These are phyloP conservation scores for Ifrita kowaldi DNA, from an alignment of 2,113 vertebrate species.

Conservation along the genomic window DNA sequence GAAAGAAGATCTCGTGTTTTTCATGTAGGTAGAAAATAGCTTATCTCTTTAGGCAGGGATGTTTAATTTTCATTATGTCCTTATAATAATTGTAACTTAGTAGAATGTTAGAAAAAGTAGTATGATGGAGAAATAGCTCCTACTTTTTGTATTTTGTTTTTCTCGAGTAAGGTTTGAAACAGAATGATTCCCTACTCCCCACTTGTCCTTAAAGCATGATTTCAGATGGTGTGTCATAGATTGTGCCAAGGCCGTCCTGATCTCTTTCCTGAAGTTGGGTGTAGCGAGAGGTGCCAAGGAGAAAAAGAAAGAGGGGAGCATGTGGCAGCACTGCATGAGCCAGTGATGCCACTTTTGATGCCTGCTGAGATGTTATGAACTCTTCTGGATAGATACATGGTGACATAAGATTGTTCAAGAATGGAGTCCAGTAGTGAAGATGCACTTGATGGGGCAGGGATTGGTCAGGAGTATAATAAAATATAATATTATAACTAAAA, in stretches of 20 bases:
- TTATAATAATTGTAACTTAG: background rate
- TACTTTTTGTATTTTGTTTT: background rate
- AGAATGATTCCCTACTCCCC: background rate
- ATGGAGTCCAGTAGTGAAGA: background rate
- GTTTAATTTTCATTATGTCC: background rate
- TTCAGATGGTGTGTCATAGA: background rate
- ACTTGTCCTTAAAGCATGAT: background rate
- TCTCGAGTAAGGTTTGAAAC: background rate
- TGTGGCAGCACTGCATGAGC: background rate
- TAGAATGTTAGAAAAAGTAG: background rate
- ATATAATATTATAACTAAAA: background rate
- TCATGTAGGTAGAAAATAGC: background rate
- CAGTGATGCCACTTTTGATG: background rate
- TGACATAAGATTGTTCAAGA: background rate
- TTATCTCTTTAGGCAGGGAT: background rate
- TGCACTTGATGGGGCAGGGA: background rate
- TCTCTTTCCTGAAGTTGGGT: background rate
- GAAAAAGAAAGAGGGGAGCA: background rate
- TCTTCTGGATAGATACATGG: background rate
- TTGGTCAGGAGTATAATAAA: background rate
- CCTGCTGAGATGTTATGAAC: background rate
- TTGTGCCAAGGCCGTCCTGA: background rate
- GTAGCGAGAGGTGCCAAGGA: background rate
- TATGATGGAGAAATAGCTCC: background rate
- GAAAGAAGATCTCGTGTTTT: background rate